Evolutionary conservation across 1,140 invertebrate species (phyloP).

Genomic region (Halictus rubicundus): DNA sequence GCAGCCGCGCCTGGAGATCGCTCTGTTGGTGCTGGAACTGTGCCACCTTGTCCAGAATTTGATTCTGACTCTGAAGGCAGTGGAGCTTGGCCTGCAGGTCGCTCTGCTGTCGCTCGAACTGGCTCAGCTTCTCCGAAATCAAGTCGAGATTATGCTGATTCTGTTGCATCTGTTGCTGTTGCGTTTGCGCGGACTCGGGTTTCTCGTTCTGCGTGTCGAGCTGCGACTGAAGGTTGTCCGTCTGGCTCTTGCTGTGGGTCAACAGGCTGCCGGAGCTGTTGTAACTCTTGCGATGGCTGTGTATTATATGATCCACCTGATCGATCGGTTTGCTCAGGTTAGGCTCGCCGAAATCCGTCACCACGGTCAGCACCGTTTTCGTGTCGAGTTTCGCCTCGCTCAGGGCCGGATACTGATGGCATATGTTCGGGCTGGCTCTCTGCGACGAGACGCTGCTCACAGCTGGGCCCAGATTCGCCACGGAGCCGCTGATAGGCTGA

Average conservation of each 20-base stretch:
- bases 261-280: slow-evolving; percentile 63
- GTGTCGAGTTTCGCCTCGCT: slow-evolving; percentile 76
- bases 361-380: slow-evolving; percentile 72
- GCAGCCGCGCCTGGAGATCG: slow-evolving; percentile 74
- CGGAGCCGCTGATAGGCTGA: slow-evolving; percentile 75
- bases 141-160: slow-evolving; percentile 77
- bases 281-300: slow-evolving; percentile 77
- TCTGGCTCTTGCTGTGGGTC: slow-evolving; percentile 73
- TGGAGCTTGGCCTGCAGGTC: slow-evolving; percentile 77
- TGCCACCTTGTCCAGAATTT: slow-evolving; percentile 77
- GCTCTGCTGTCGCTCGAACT: slow-evolving; percentile 77
- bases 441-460: slow-evolving; percentile 67
- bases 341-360: slow-evolving; percentile 73
- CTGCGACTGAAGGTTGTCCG: slow-evolving; percentile 67
- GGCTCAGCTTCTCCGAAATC: slow-evolving; percentile 76
- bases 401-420: slow-evolving; percentile 74
- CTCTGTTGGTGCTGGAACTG: slow-evolving; percentile 75
- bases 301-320: slow-evolving; percentile 77
- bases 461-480: slow-evolving; percentile 73
- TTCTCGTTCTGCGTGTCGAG: slow-evolving; percentile 65
- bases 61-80: slow-evolving; percentile 78
- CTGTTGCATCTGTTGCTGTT: slow-evolving; percentile 69
- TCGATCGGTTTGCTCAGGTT: slow-evolving; percentile 67
- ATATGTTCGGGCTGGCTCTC: slow-evolving; percentile 75
- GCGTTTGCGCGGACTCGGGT: slow-evolving; percentile 40